phyloP scores from a whole-genome alignment of 2,113 vertebrate species.

The Hipposideros armiger region DNA sequence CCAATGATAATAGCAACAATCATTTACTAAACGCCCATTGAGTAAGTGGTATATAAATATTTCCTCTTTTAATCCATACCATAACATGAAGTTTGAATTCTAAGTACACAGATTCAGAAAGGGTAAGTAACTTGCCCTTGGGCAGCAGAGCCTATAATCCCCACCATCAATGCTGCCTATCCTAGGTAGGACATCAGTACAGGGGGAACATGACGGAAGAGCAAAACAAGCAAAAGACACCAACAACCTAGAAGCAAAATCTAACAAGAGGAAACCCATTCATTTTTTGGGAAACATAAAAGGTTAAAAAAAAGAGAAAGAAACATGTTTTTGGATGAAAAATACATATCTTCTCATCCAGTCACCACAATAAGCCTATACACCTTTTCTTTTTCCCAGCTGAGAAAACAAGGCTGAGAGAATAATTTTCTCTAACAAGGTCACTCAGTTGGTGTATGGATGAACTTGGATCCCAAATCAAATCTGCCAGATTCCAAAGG shows the following conservation, averaged over 20 bases:
- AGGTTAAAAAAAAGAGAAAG: not conserved
- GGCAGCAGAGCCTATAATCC: not conserved
- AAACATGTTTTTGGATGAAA: not conserved
- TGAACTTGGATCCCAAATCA: not conserved
- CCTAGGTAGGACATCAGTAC: not conserved
- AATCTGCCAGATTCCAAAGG: not conserved
- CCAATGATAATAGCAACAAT: not conserved
- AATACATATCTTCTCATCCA: not conserved
- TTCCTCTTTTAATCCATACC: not conserved
- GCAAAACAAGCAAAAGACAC: not conserved
- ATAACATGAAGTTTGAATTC: not conserved
- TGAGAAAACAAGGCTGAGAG: not conserved
- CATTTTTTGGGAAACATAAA: constrained; percentile 44
- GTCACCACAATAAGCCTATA: not conserved
- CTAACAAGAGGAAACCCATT: not conserved
- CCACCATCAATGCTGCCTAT: not conserved
- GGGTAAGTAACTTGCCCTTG: not conserved
- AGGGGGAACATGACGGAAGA: not conserved
- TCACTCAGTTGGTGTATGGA: not conserved
- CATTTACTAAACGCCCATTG: not conserved
- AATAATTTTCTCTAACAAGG: constrained; percentile 32
- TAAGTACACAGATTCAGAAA: not conserved
- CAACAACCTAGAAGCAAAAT: not conserved
- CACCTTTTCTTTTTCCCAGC: not conserved
- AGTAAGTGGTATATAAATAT: not conserved